These are phyloP conservation scores for Amblyjoppa proteus DNA, from an alignment of 2,888 invertebrate genomes.

Conservation along the genomic window DNA sequence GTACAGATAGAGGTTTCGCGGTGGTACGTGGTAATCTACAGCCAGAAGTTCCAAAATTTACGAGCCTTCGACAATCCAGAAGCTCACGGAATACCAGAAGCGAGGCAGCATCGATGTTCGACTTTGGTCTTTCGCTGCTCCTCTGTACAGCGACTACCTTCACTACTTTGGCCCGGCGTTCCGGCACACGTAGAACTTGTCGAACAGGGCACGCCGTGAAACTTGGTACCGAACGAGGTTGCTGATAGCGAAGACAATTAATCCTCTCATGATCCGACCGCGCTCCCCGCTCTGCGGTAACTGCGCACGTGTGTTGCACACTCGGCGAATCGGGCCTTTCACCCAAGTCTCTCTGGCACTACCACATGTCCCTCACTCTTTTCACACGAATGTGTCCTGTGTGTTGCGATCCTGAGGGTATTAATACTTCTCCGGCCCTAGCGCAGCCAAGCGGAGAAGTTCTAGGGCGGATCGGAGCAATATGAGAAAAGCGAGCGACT, in stretches of 20 bases:
- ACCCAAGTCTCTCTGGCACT: no score
- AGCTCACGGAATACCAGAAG: conserved; percentile 37
- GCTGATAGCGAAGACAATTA: conserved; percentile 18
- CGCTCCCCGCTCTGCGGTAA: no score
- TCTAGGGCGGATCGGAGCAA: no score
- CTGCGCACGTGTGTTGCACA: no score
- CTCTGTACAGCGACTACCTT: conserved; percentile 25
- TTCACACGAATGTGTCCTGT: no score
- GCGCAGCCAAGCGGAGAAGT: no score
- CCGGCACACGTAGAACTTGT: conserved; percentile 26
- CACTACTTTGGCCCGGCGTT: conserved; percentile 18
- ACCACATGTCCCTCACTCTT: no score
- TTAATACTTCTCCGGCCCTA: no score
- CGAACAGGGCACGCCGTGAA: conserved; percentile 3
- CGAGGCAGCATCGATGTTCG: conserved; percentile 47
- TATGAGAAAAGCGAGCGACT: no score
- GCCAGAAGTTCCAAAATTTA: conserved; percentile 40
- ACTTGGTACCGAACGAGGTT: conserved; percentile 16
- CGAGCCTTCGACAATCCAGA: conserved; percentile 32
- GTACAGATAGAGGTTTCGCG: conserved; percentile 1
- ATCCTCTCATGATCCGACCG: background rate
- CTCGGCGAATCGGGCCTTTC: no score
- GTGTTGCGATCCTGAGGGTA: no score
- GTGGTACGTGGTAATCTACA: conserved; percentile 26
- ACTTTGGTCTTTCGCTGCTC: conserved; percentile 2